Percentiles rank a stretch among this genome's conserved stretches.
Conservation (phyloP, 35 echinoderm and acorn worm genomes). For the Ophioderma brevispina region DNA sequence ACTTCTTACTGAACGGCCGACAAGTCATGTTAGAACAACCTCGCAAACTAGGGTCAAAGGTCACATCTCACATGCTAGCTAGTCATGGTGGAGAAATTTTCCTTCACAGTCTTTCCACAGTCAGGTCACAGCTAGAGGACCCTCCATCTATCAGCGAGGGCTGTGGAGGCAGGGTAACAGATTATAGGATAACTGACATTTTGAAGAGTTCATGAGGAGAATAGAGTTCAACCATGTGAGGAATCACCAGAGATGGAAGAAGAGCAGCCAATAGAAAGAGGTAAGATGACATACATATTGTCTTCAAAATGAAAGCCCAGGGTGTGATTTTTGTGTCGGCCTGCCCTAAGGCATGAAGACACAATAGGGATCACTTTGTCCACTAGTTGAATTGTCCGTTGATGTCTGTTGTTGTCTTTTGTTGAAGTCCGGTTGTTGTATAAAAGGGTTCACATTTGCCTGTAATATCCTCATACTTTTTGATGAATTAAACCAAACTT, state of each 20-base stretch:
- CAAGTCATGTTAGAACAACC: constrained; percentile 98
- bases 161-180: constrained; percentile 86
- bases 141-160: constrained; percentile 99
- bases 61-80: constrained; percentile 95
- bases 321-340: no score
- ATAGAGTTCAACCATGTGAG: constrained; percentile 74
- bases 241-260: constrained; percentile 57
- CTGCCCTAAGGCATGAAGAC: no score
- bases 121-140: constrained; percentile 83
- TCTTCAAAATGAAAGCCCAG: no score
- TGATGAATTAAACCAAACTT: no score
- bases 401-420: no score
- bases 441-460: no score
- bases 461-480: no score
- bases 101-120: constrained; percentile 81
- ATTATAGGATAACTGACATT: constrained; percentile 97
- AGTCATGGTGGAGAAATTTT: constrained; percentile 98
- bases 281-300: constrained; percentile 21
- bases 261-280: constrained; percentile 68
- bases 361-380: no score
- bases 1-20: constrained; percentile 93
- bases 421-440: no score
- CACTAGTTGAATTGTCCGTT: no score
- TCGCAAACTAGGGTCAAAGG: constrained; percentile 76
- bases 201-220: constrained; percentile 97